These are phyloP conservation scores for Hyposoter dolosus DNA, from an alignment of 2,888 invertebrate genomes.

Conservation along the genomic window DNA sequence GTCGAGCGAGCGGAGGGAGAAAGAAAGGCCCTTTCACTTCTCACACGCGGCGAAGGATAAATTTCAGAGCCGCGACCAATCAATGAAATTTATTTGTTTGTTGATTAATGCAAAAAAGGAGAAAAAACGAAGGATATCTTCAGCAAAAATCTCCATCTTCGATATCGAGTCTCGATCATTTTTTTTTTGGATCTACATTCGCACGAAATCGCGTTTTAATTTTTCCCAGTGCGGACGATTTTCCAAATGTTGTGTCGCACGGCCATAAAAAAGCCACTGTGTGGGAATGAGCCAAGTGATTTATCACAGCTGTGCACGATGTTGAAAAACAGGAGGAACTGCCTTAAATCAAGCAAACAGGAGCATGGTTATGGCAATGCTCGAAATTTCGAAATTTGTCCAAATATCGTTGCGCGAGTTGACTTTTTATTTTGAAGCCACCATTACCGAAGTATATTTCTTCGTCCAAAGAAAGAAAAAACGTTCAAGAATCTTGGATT, in stretches of 20 bases:
- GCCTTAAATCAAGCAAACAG: not conserved
- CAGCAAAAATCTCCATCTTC: not conserved
- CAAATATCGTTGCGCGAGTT: not conserved
- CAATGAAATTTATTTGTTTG: not conserved
- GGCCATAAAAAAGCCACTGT: not conserved
- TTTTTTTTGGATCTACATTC: not conserved
- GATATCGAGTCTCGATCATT: not conserved
- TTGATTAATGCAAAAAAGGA: not conserved
- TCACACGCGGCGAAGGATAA: constrained; percentile 39
- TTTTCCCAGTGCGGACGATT: not conserved
- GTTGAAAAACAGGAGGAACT: constrained; percentile 2
- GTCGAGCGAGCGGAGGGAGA: constrained; percentile 56
- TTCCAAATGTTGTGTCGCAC: not conserved
- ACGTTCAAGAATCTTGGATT: not conserved
- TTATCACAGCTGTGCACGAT: not conserved
- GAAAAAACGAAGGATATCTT: not conserved
- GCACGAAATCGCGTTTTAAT: not conserved
- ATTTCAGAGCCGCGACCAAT: constrained; percentile 8
- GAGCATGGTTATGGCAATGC: constrained; percentile 4
- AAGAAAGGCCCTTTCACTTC: constrained; percentile 63
- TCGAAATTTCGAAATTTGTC: constrained; percentile 13
- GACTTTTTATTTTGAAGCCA: not conserved
- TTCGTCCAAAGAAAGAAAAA: not conserved
- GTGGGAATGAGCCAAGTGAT: not conserved
- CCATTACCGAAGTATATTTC: not conserved